Conservation (phyloP, 2,797 vertebrate genomes). For the Sebastes diploproa region DNA sequence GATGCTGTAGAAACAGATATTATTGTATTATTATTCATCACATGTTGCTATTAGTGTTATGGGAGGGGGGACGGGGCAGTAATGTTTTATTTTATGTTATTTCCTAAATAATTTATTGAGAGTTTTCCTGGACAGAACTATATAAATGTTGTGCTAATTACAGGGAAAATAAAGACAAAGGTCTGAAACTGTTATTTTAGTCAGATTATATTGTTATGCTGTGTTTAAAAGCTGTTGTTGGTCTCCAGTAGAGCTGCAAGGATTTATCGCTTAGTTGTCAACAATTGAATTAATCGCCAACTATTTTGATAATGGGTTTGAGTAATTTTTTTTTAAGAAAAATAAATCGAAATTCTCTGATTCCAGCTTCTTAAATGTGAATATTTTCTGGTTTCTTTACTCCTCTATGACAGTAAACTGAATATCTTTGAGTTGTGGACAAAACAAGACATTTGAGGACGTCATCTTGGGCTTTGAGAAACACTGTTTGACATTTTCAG, state of each 20-base stretch:
- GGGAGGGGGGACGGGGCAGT: background rate
- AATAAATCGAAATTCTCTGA: too few species aligned
- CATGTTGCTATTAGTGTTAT: background rate
- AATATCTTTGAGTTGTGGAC: too few species aligned
- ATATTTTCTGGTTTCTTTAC: too few species aligned
- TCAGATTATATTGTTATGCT: background rate
- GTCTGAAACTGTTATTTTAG: background rate
- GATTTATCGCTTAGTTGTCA: too few species aligned
- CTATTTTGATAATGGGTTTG: too few species aligned
- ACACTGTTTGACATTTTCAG: too few species aligned
- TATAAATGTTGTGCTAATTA: background rate
- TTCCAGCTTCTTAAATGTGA: too few species aligned
- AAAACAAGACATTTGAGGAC: too few species aligned
- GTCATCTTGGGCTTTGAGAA: too few species aligned
- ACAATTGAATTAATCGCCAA: too few species aligned
- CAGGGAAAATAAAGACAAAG: background rate
- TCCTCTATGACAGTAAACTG: too few species aligned
- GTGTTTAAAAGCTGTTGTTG: background rate
- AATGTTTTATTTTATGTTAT: background rate
- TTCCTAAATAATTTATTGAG: background rate
- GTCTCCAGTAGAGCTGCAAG: background rate
- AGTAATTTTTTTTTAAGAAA: too few species aligned
- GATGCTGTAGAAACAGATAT: background rate
- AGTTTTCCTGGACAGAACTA: background rate
- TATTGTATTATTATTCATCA: background rate